Evolutionary conservation across 2,797 vertebrate genomes (phyloP), one percentile per base, ranked within the genome.

Genomic region (Lagorchestes hirsutus): DNA sequence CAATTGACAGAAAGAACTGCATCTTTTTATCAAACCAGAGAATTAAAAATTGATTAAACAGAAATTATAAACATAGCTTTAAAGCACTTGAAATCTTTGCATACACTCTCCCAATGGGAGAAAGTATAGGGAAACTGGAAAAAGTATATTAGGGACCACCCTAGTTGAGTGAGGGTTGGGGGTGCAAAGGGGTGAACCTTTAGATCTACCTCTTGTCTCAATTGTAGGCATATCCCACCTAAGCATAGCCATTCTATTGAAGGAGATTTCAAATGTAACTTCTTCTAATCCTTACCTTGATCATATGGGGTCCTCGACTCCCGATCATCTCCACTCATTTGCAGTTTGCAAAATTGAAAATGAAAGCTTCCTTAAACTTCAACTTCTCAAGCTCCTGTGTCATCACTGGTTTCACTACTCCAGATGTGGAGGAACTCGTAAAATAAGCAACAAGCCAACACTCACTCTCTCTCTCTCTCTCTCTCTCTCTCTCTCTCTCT

Each of bases 71-170:
- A 40, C 3, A 40, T 22, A n/a, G 34, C 14, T n/a, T 93, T 8
- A 59, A 96, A 96, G 94, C 54, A 27, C n/a, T 90, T 24, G 82
- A 29, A 50, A 95, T 91, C 91, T 93, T 96, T 67, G 31, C 13
- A n/a, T 67, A 18, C 13, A 67, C 34, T 67, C 34, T 74, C 62
- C 62, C 91, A 93, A 92, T 67, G 16, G 57, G 92, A 94, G 62
- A 93, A 95, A 90, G 93, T 92, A 54, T 94, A 67, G 34, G 92
- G 55, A 95, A 67, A 34, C 31, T 59, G 59, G 18, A 90, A 94
- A 93, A 29, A n/a, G 12, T 90, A 91, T 59, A 31, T 87, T 95
- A 56, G 94, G 22, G 87, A 62, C 59, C 31, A 62, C 29, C 34
- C 0, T 82, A 50, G 40, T 52, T 95, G 50, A 96, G 91, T 82